Evolutionary conservation across 2,113 vertebrate genomes (phyloP).

Genomic region (Caloenas nicobarica): DNA sequence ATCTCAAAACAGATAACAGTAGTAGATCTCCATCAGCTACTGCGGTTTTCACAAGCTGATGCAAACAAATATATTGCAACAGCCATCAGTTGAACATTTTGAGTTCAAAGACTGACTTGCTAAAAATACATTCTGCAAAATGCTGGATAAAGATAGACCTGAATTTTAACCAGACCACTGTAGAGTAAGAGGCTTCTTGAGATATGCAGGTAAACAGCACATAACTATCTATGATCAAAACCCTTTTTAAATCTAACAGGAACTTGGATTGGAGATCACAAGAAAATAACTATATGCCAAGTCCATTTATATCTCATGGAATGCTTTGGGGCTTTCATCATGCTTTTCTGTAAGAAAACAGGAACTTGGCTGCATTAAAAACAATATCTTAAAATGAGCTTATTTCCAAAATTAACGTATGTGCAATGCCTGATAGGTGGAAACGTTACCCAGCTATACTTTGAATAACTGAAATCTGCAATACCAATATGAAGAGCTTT

Average conservation of each 20-base stretch:
- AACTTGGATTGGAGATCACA: constrained; percentile 61
- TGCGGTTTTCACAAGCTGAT: neutral
- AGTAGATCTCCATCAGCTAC: neutral
- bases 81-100: neutral
- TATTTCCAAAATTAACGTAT: constrained; percentile 60
- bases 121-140: constrained; percentile 31
- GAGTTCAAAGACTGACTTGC: neutral
- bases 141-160: neutral
- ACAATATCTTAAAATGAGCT: constrained; percentile 53
- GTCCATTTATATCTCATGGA: constrained; percentile 41
- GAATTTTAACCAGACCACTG: constrained; percentile 18
- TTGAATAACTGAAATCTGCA: constrained; percentile 48
- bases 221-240: constrained; percentile 34
- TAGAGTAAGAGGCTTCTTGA: neutral
- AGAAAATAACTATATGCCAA: constrained; percentile 44
- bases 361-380: constrained; percentile 50
- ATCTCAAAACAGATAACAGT: neutral
- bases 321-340: constrained; percentile 36
- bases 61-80: neutral
- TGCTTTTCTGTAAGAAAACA: constrained; percentile 46
- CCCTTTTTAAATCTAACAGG: constrained; percentile 36
- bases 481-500: constrained; percentile 24
- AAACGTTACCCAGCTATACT: constrained; percentile 34
- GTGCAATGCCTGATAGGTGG: constrained; percentile 54
- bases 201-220: constrained; percentile 42